phyloP scores from a whole-genome alignment of 2,888 invertebrate genomes.

The Bombyx huttoni region DNA sequence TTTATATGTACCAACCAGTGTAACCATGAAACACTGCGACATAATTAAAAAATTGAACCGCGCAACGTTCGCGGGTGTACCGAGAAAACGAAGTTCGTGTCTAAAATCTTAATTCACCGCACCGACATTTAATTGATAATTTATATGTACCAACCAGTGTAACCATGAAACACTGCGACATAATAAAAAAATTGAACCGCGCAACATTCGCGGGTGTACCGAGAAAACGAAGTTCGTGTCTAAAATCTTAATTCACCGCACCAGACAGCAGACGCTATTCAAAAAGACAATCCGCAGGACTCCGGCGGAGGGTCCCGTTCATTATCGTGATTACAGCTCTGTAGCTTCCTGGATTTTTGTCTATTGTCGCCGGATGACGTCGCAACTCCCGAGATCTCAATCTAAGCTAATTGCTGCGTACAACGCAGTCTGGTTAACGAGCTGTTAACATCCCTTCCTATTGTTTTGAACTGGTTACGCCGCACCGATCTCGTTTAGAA shows the following conservation, averaged over 20 bases:
- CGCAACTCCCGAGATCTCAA: conserved; percentile 34
- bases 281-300: background rate
- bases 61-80: background rate
- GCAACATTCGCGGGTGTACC: background rate
- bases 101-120: background rate
- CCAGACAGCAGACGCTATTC: no score
- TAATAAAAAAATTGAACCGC: background rate
- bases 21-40: background rate
- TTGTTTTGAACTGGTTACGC: background rate
- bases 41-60: background rate
- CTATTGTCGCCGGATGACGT: conserved; percentile 30
- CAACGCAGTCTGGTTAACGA: conserved; percentile 43
- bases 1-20: no score
- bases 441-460: conserved; percentile 28
- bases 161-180: background rate
- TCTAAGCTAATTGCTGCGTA: conserved; percentile 50
- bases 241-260: background rate
- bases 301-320: background rate
- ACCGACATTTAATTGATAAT: no score
- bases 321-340: conserved; percentile 3
- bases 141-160: no score
- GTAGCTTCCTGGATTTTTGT: conserved; percentile 15
- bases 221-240: background rate
- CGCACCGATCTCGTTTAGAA: no score
- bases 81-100: background rate